These are phyloP conservation scores for cat (Felis catus) DNA, from an alignment of 2,113 vertebrate genomes.

Conservation along the genomic window F.catus_Fca126_mat1.0 CM031423.1:59574001-59574500, in stretches of 20 bases:
- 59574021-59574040: not conserved
- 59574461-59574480: not conserved
- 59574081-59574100: not conserved
- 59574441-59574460: not conserved
- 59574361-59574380: not conserved
- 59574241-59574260: not conserved
- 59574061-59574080: not conserved
- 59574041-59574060: not conserved
- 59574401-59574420: not conserved
- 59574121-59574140: not conserved
- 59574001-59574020: not conserved
- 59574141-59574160: not conserved
- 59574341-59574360: not conserved
- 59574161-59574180: not conserved
- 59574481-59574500: not conserved
- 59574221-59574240: not conserved
- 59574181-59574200: not conserved
- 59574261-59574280: not conserved
- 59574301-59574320: not conserved
- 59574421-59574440: not conserved
- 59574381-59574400: not conserved
- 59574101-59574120: not conserved
- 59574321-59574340: not conserved
- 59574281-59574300: not conserved
- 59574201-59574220: not conserved